Percentiles rank a stretch among this genome's conserved stretches.
phyloP scores from a whole-genome alignment of 2,113 vertebrate species.

The Phalacrocorax aristotelis region DNA sequence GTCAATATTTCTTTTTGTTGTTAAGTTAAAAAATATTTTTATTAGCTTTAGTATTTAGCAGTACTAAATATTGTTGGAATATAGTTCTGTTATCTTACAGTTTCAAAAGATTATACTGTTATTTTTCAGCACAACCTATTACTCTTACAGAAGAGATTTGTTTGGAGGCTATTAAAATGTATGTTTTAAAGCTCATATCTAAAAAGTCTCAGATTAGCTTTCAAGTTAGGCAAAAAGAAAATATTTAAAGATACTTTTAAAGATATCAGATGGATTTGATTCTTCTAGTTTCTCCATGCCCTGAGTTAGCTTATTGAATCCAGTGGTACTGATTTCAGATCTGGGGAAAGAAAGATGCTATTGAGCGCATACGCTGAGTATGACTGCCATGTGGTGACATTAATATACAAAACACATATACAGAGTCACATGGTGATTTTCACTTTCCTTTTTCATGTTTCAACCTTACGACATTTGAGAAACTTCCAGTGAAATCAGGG shows the following conservation, averaged over 20 bases:
- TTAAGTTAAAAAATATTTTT: background rate
- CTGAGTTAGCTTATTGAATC: background rate
- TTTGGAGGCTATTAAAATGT: background rate
- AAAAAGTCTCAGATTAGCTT: background rate
- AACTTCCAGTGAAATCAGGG: conserved; percentile 14
- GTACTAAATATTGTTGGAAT: background rate
- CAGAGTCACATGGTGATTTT: background rate
- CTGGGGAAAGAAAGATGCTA: background rate
- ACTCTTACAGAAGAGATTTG: background rate
- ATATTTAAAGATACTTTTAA: background rate
- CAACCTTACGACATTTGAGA: background rate
- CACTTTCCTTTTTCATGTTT: background rate
- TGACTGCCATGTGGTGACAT: background rate
- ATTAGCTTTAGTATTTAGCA: background rate
- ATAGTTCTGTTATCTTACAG: background rate
- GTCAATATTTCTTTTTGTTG: background rate
- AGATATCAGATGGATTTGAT: background rate
- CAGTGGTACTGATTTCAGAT: background rate
- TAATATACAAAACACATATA: background rate
- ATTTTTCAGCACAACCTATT: background rate
- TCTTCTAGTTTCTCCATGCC: background rate
- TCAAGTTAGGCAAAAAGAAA: background rate
- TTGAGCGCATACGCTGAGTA: background rate
- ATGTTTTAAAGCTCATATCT: background rate
- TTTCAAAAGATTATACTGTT: background rate